Conservation (phyloP, 2,113 vertebrate species). For the Glareola pratincola region DNA sequence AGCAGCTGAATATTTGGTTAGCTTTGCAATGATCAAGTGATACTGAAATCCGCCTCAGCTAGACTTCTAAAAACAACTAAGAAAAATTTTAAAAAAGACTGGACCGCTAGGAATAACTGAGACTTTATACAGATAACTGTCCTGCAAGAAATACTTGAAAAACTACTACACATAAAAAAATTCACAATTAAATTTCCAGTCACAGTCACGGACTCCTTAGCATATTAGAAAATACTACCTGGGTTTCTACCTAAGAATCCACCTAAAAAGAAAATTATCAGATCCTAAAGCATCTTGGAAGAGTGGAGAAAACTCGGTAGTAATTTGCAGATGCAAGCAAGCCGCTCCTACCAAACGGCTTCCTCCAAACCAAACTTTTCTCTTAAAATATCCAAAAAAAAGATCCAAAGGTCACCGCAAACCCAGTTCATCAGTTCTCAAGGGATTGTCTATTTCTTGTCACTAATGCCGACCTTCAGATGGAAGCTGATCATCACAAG, state of each 20-base stretch:
- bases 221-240: not conserved
- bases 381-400: not conserved
- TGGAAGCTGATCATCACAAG: not conserved
- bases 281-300: not conserved
- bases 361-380: not conserved
- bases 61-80: not conserved
- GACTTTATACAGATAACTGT: not conserved
- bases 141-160: not conserved
- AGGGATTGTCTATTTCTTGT: not conserved
- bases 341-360: not conserved
- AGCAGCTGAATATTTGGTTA: not conserved
- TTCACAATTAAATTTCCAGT: not conserved
- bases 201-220: not conserved
- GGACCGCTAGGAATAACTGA: not conserved
- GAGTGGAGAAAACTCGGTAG: not conserved
- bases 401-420: not conserved
- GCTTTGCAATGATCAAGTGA: not conserved
- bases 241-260: not conserved
- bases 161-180: not conserved
- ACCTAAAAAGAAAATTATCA: not conserved
- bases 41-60: not conserved
- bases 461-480: not conserved
- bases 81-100: not conserved
- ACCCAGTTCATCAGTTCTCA: not conserved
- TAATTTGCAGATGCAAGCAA: not conserved